phyloP scores from a whole-genome alignment of 2,888 invertebrate genomes.

The Zaprionus bogoriensis region DNA sequence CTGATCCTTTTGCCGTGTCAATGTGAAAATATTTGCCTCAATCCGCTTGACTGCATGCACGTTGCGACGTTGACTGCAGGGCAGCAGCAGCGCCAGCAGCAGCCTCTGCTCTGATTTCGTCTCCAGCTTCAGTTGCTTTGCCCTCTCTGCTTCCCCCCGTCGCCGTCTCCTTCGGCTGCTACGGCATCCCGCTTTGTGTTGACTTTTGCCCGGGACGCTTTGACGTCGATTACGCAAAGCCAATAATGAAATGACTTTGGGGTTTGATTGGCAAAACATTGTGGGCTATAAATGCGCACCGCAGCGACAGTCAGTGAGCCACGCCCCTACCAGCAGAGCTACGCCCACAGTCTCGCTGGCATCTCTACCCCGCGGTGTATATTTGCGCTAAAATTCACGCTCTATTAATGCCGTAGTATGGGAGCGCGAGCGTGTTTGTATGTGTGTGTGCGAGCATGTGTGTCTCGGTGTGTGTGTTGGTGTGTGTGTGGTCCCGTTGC shows the following conservation, averaged over 20 bases:
- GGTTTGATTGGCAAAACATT: slow-evolving; percentile 80
- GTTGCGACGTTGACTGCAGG: slow-evolving; percentile 62
- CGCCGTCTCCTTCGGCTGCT: slow-evolving; percentile 7
- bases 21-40: slow-evolving; percentile 79
- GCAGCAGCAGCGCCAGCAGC: slow-evolving; percentile 29
- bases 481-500: slow-evolving; percentile 8
- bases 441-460: slow-evolving; percentile 8
- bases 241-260: slow-evolving; percentile 81
- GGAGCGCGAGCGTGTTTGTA: background rate
- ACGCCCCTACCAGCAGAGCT: slow-evolving; percentile 14
- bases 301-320: slow-evolving; percentile 17
- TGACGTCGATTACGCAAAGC: slow-evolving; percentile 80
- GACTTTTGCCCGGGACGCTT: slow-evolving; percentile 76
- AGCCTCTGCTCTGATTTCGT: background rate
- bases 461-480: slow-evolving; percentile 4
- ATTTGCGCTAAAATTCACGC: slow-evolving; percentile 74
- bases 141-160: slow-evolving; percentile 3
- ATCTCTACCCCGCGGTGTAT: slow-evolving; percentile 17
- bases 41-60: slow-evolving; percentile 79
- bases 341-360: slow-evolving; percentile 4
- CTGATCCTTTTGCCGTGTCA: slow-evolving; percentile 68
- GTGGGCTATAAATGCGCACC: slow-evolving; percentile 65
- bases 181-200: slow-evolving; percentile 56
- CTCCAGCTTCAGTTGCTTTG: background rate
- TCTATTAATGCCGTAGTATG: slow-evolving; percentile 69